Conservation (phyloP, 1,140 invertebrate genomes). For the Aleiodes sp. region DNA sequence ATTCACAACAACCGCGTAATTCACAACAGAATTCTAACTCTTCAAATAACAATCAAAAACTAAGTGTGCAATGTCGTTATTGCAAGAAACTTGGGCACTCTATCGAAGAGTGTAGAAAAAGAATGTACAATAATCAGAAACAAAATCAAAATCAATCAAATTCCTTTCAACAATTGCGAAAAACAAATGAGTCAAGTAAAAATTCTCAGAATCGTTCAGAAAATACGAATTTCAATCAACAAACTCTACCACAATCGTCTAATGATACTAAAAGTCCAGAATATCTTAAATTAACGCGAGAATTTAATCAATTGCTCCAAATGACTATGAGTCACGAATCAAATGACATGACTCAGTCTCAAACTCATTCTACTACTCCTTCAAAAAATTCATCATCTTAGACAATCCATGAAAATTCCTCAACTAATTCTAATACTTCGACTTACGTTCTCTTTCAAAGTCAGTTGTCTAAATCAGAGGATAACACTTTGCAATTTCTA, state of each 20-base stretch:
- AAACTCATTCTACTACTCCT: neutral
- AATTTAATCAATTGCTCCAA: no score
- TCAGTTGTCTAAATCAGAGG: neutral
- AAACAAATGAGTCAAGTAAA: neutral
- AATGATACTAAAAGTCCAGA: no score
- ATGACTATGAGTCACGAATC: no score
- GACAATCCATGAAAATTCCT: no score
- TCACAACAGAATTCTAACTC: neutral
- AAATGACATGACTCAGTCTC: neutral
- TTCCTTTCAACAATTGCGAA: neutral
- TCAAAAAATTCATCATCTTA: no score
- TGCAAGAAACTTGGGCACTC: conserved; percentile 6
- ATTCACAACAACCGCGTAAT: neutral
- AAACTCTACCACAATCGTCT: no score
- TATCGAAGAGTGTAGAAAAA: conserved; percentile 6
- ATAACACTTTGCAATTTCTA: conserved; percentile 23
- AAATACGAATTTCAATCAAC: no score
- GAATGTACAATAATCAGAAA: neutral
- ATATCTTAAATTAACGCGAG: no score
- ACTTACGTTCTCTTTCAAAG: conserved; percentile 24
- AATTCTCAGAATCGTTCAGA: neutral
- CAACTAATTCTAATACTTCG: neutral
- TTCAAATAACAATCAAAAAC: neutral
- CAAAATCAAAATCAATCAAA: neutral
- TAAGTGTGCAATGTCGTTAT: neutral